Evolutionary conservation across 53 echinoderm and acorn worm species (phyloP).

Genomic region (Mesocentrotus franciscanus): DNA sequence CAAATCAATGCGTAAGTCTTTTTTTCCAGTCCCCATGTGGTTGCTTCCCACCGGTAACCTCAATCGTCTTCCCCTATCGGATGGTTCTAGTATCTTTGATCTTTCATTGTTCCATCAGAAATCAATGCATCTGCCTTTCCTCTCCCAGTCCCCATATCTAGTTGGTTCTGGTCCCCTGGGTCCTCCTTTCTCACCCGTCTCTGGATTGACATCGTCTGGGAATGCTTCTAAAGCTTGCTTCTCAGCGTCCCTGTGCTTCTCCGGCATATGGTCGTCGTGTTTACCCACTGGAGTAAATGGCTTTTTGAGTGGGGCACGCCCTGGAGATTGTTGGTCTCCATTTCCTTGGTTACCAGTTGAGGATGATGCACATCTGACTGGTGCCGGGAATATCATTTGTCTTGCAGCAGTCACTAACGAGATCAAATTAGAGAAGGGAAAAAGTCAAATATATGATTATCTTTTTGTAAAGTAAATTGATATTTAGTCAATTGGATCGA

Average conservation of each 20-base stretch:
- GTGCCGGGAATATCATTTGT: not conserved
- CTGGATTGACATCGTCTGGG: constrained; percentile 91
- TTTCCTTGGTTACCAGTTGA: constrained; percentile 38
- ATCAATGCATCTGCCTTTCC: constrained; percentile 94
- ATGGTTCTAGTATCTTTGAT: not conserved
- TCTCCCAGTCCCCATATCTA: constrained; percentile 97
- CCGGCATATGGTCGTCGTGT: constrained; percentile 75
- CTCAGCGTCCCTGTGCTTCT: constrained; percentile 86
- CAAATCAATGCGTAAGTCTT: not conserved
- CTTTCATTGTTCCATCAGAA: constrained; percentile 69
- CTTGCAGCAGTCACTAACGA: not conserved
- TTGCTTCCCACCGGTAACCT: too few relatives aligned
- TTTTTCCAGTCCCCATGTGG: not conserved
- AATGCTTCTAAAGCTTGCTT: constrained; percentile 89
- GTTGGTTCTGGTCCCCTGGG: constrained; percentile 96
- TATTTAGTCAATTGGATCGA: too few relatives aligned
- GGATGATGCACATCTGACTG: constrained; percentile 30
- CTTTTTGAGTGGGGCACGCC: constrained; percentile 82
- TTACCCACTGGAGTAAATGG: constrained; percentile 91
- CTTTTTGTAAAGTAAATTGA: too few relatives aligned
- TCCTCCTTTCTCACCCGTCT: constrained; percentile 94
- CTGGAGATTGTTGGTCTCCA: constrained; percentile 10
- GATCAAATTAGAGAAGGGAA: not conserved
- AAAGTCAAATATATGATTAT: not conserved
- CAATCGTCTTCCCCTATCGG: not conserved